Base-by-base conservation (phyloP, 2,888 invertebrate species). In the Nycteola revayana region DNA sequence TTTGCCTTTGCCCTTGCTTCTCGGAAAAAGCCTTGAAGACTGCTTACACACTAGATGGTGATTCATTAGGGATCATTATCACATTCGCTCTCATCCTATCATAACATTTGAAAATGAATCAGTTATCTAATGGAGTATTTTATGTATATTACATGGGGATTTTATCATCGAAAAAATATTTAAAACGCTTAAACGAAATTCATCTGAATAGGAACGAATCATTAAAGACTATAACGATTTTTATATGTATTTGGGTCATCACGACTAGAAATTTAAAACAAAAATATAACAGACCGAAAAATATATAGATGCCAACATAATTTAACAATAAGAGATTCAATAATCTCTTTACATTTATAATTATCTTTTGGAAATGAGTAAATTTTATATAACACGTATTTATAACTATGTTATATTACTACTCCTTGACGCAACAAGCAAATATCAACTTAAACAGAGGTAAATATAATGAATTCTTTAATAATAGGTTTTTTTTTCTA, bases 401-500 rank as follows among this genome's bases (percentile, higher is more conserved):
- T 75, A 76, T 72, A 78, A 76, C 75, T 82, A 82, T 79, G 71
- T 72, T 68, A 75, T 75, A 76, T 53, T 59, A 60, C 70, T 57
- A 52, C 45, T 66, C 66, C 72, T 75, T 55, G 74, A 77, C 67
- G 75, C 77, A 87, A 85, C 83, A 87, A 86, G 87, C 86, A 76
- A 77, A 72, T 71, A 59, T 74, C 61, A 85, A 84, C 80, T 81
- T 59, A 84, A 87, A 87, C 85, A 78, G 73, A 75, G 80, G 85
- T 86, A 86, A 86, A 86, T 86, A 86, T 73, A 77, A 70, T 67
- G 69, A 73, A 64, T 71, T 76, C 72, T 76, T 68, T 79, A 73
- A 73, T 77, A 74, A 79, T 82, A 82, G 57, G n/a, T n/a, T n/a
- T n/a, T n/a, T n/a, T 47, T 65, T 75, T 70, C 80, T 86, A 85